Evolutionary conservation across 2,797 vertebrate species (phyloP).

Genomic region (Catharus ustulatus): DNA sequence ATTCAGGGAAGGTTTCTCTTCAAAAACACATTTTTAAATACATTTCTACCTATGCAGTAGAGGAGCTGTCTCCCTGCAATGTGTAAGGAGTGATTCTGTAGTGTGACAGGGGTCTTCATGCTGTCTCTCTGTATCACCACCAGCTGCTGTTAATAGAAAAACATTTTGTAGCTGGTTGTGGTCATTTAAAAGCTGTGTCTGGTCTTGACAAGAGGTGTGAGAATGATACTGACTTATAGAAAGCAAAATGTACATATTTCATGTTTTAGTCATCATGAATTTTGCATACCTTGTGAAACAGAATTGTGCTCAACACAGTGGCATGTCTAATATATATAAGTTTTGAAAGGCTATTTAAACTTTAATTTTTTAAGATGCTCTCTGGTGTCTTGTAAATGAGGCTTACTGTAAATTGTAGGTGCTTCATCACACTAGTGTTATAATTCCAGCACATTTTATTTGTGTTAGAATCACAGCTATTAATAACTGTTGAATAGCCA

Average conservation of each 20-base stretch:
- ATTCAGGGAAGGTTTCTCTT: not conserved
- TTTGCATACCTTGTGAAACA: not conserved
- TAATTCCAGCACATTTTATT: not conserved
- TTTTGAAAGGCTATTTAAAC: not conserved
- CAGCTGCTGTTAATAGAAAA: not conserved
- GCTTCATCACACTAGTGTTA: not conserved
- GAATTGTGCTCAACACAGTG: not conserved
- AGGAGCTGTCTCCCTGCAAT: not conserved
- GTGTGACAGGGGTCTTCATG: fast-evolving
- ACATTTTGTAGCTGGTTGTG: not conserved
- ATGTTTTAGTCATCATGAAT: not conserved
- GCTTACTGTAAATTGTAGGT: not conserved
- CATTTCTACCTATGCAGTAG: not conserved
- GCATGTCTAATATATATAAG: not conserved
- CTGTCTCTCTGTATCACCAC: not conserved
- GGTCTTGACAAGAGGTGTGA: not conserved
- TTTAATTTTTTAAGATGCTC: not conserved
- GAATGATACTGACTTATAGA: not conserved
- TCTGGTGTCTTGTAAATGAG: not conserved
- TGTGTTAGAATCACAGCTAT: not conserved
- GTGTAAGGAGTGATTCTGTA: not conserved
- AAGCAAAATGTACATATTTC: not conserved
- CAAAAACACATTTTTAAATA: not conserved
- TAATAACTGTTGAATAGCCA: not conserved
- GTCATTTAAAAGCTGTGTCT: not conserved